Percentiles rank a stretch among this genome's conserved stretches.
These are phyloP conservation scores for Ornithoptera alexandrae DNA, from an alignment of 2,888 invertebrate genomes.

Conservation along the genomic window DNA sequence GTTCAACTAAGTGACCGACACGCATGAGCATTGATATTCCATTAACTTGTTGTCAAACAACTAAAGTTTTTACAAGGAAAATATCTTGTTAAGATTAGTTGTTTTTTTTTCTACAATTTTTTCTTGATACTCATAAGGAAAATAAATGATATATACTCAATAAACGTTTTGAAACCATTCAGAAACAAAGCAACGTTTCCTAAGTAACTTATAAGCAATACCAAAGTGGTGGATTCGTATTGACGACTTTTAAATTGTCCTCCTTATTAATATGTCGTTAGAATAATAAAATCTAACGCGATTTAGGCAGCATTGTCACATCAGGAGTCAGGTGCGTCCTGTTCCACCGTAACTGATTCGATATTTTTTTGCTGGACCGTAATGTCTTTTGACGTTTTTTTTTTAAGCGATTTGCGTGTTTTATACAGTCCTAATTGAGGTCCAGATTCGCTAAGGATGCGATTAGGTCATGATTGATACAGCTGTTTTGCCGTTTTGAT, in stretches of 20 bases:
- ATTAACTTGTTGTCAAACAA: slow-evolving; percentile 26
- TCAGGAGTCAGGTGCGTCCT: slow-evolving; percentile 36
- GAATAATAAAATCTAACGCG: slow-evolving; percentile 32
- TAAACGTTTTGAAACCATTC: background rate
- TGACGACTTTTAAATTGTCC: slow-evolving; percentile 30
- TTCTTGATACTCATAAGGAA: background rate
- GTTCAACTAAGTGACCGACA: slow-evolving; percentile 7
- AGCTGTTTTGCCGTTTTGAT: slow-evolving; percentile 46
- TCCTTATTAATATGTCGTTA: slow-evolving; percentile 32
- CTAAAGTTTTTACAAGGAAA: background rate
- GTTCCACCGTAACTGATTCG: slow-evolving; percentile 51
- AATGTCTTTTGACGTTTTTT: slow-evolving; percentile 59
- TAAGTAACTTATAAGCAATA: slow-evolving; percentile 5
- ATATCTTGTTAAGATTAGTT: background rate
- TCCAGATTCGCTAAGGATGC: slow-evolving; percentile 73
- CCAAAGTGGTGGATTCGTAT: slow-evolving; percentile 11
- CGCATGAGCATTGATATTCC: slow-evolving; percentile 3
- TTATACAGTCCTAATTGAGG: slow-evolving; percentile 74
- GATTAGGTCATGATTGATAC: slow-evolving; percentile 74
- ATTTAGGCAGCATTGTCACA: slow-evolving; percentile 30
- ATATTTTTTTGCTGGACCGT: slow-evolving; percentile 55
- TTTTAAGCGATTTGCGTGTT: slow-evolving; percentile 60
- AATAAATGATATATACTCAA: background rate
- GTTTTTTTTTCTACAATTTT: background rate
- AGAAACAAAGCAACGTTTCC: background rate